These are phyloP conservation scores for Gavialis gangeticus DNA, from an alignment of 2,113 vertebrate genomes.

Conservation along the genomic window DNA sequence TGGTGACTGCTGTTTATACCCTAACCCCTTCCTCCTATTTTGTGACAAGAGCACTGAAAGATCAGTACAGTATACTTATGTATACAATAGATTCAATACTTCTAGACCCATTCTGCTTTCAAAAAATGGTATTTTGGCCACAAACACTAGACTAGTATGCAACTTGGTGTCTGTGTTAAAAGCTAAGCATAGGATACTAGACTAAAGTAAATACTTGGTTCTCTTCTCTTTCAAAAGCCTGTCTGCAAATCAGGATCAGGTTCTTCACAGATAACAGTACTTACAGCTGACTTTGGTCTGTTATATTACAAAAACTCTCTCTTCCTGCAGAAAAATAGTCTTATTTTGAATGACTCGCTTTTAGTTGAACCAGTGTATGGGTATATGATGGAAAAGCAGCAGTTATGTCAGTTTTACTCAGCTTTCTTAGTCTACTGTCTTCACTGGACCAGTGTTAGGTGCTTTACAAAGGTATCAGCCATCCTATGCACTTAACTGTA, in stretches of 20 bases:
- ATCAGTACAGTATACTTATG: not conserved
- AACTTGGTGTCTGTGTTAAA: not conserved
- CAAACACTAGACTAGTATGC: not conserved
- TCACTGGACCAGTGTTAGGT: not conserved
- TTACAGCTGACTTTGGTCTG: not conserved
- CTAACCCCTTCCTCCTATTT: not conserved
- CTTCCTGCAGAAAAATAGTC: not conserved
- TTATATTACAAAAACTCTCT: not conserved
- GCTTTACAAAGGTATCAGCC: not conserved
- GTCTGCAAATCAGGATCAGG: not conserved
- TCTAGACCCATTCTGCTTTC: not conserved
- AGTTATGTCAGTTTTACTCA: not conserved
- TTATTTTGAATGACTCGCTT: not conserved
- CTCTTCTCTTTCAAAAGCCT: not conserved
- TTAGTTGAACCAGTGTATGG: not conserved
- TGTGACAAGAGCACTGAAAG: not conserved
- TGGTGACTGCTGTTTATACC: too few relatives aligned
- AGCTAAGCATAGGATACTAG: not conserved
- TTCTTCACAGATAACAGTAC: not conserved
- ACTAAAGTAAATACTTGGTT: not conserved
- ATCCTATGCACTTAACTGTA: not conserved
- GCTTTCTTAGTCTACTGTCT: not conserved
- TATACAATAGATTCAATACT: not conserved
- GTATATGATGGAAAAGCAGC: not conserved
- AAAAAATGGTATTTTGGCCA: not conserved